Conservation (phyloP, 2,113 vertebrate species). For the Gymnobelideus leadbeateri region DNA sequence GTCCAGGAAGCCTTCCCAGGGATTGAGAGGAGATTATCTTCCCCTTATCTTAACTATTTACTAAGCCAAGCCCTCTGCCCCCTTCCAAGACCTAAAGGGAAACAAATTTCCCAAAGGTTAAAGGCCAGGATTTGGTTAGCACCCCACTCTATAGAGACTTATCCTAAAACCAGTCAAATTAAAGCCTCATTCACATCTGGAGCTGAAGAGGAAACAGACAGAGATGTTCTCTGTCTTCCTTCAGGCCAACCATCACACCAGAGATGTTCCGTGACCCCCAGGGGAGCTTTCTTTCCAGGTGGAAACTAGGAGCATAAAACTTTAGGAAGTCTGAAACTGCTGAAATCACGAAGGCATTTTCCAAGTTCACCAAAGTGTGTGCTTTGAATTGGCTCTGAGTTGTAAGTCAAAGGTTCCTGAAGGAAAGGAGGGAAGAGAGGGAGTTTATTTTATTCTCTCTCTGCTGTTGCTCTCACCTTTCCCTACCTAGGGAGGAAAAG, state of each 20-base stretch:
- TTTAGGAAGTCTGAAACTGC: not conserved
- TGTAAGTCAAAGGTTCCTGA: not conserved
- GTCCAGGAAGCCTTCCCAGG: not conserved
- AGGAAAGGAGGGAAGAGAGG: fast-evolving
- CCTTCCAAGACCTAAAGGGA: not conserved
- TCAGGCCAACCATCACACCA: not conserved
- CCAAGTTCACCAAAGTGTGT: not conserved
- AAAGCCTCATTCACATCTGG: not conserved
- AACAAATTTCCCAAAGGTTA: not conserved
- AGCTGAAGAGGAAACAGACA: not conserved
- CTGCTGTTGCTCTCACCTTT: not conserved
- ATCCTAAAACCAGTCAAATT: not conserved
- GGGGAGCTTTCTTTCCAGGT: not conserved
- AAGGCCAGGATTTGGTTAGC: not conserved
- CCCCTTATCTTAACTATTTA: not conserved
- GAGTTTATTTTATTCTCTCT: not conserved
- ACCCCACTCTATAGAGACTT: not conserved
- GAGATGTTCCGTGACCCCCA: not conserved
- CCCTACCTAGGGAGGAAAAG: not conserved
- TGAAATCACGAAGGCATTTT: not conserved
- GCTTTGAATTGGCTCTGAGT: not conserved
- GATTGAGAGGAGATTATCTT: not conserved
- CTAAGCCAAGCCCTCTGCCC: not conserved
- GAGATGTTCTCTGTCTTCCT: not conserved
- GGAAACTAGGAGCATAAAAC: not conserved